phyloP scores from a whole-genome alignment of 2,113 vertebrate genomes.

The Coreoperca whiteheadi region DNA sequence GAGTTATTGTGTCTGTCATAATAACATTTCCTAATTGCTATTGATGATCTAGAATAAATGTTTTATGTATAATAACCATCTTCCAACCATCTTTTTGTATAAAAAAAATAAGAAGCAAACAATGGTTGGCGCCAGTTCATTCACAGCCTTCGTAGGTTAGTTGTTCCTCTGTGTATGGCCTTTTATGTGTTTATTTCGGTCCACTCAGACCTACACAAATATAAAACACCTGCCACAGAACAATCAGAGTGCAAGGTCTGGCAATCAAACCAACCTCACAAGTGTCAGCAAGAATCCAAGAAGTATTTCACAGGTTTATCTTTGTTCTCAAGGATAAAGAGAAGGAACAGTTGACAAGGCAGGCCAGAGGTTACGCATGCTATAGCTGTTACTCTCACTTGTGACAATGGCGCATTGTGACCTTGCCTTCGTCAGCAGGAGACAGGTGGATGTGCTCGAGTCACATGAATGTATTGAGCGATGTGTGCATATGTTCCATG shows the following conservation, averaged over 20 bases:
- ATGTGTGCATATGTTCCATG: neutral
- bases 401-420: conserved; percentile 2
- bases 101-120: neutral
- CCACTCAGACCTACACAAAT: neutral
- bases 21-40: neutral
- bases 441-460: conserved; percentile 6
- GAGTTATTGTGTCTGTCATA: neutral
- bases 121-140: neutral
- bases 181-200: conserved; percentile 13
- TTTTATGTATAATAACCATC: neutral
- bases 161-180: neutral
- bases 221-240: conserved; percentile 22
- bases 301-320: conserved; percentile 26
- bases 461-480: neutral
- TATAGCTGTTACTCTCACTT: neutral
- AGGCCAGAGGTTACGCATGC: neutral
- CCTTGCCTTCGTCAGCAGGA: neutral
- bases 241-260: conserved; percentile 15
- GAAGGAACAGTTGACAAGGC: conserved; percentile 11
- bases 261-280: conserved; percentile 40
- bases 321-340: conserved; percentile 15
- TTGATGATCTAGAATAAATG: neutral
- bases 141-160: neutral
- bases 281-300: conserved; percentile 14
- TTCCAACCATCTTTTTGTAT: neutral